Evolutionary conservation across 2,888 invertebrate genomes (phyloP), one percentile per base, ranked within the genome.

Genomic region (Phania funesta): DNA sequence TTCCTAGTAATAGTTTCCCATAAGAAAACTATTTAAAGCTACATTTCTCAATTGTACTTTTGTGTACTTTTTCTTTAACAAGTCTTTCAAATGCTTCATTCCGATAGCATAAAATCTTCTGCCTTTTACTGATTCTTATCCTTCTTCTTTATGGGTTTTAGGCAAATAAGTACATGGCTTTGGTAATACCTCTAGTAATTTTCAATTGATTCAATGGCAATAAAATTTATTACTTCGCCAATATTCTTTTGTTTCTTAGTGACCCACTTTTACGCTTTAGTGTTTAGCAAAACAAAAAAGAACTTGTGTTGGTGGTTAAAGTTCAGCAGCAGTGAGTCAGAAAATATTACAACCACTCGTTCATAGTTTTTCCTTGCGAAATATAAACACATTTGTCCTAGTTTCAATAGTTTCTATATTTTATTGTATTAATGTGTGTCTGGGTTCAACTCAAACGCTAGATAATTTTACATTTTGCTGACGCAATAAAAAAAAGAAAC

Each of bases 311-410:
- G 41, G n/a, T 32, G 73, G 60, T 68, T 68, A 52, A 68, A 76
- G 58, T 76, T 76, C 50, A 24, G 9, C 41, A 20, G 16, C 7
- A 41, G 50, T 35, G 50, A 58, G 46, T 65, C 32, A 56, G 54
- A 65, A 56, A n/a, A 56, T 38, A 35, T 26, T 46, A 26, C 20
- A 4, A 48, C 44, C 16, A 44, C n/a, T n/a, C n/a, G n/a, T n/a
- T n/a, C n/a, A n/a, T n/a, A n/a, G n/a, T 26, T 52, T 13, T 38
- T 67, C 65, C 67, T 74, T 41, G 50, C 22, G 18, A 50, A 70
- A 65, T 56, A 50, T 18, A 76, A 71, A 80, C 58, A 68, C 56
- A 67, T 58, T 62, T 82, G 82, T 74, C 70, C 78, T 41, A 82
- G 44, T 74, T 82, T 71, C 20, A 20, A 41, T 32, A 26, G 18